Base-by-base conservation (phyloP, 92 coral and sea anemone species). In the Bergia puertoricense region DNA sequence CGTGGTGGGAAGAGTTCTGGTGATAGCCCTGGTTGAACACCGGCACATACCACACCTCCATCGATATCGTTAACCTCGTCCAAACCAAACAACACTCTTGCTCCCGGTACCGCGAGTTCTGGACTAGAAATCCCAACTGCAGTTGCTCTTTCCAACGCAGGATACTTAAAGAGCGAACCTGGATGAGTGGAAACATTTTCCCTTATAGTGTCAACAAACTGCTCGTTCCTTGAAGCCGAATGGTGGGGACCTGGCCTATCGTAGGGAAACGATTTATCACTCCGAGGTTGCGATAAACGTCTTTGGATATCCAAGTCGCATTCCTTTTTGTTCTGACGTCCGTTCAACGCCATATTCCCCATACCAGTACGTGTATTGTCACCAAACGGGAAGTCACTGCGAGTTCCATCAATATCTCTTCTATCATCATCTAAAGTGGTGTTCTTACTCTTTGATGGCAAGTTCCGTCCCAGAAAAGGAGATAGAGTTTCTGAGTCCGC, bases 1-100 rank as follows among this genome's bases (percentile, higher is more conserved):
- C 43, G 67, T 6, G 66, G 36, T 3, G 87, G 78, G 30, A 84
- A 84, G 65, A 84, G 72, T 68, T 84, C 87, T 46, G 87, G 87
- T 69, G 87, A 84, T 84, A 84, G 44, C 22, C 79, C 87, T 5
- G 87, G 67, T 30, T 84, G 87, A 20, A 20, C 23, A 11, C 40
- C 14, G 30, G 30, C 8, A 38, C 14, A 44, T 84, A 48, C 39
- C 65, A 51, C 56, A 69, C 62, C 20, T 45, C 67, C 78, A 37
- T 15, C 43, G 38, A 48, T 8, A 15, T 67, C 76, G 41, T 82
- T 51, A 7, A 30, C 7, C 18, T 82, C 86, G 9, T 67, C 87
- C 14, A 71, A 51, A 45, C 87, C 87, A 48, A 84, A 71, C 30
- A 45, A 36, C 62, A 84, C 79, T 15, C 43, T 69, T 45, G 87